phyloP scores from a whole-genome alignment of 2,113 vertebrate genomes.

The Saguinus midas region DNA sequence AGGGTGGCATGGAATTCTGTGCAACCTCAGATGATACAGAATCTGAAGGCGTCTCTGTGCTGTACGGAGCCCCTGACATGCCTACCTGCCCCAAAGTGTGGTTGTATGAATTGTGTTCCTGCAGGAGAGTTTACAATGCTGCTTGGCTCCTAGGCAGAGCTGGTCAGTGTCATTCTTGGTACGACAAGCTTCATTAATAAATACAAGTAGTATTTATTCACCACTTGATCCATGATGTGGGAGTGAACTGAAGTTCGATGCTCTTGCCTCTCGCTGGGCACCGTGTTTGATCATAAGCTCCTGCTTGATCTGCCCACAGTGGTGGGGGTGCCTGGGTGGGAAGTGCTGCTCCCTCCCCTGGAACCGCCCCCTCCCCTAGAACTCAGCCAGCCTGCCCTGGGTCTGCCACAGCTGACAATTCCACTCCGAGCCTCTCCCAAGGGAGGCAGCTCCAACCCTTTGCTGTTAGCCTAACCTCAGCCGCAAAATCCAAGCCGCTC shows the following conservation, averaged over 20 bases:
- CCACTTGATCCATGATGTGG: accelerated
- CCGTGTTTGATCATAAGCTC: accelerated
- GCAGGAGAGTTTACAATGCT: too few species aligned
- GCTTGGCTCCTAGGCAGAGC: accelerated
- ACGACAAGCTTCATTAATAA: too few species aligned
- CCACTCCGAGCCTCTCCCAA: neutral
- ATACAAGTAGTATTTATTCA: accelerated
- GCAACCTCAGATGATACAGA: neutral
- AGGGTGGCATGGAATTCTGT: neutral
- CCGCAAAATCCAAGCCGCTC: neutral
- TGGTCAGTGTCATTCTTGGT: accelerated
- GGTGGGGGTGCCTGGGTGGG: accelerated
- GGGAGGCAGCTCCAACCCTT: neutral
- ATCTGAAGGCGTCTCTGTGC: neutral
- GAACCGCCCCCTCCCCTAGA: neutral
- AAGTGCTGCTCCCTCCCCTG: neutral
- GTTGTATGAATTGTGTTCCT: accelerated
- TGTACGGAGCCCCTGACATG: accelerated
- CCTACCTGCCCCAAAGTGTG: neutral
- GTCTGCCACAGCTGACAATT: accelerated
- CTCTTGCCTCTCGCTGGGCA: neutral
- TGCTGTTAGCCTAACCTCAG: neutral
- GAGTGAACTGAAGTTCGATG: neutral
- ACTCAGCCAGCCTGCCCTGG: neutral
- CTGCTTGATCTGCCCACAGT: too few species aligned